These are phyloP conservation scores for Strix aluco DNA, from an alignment of 2,113 vertebrate genomes.

Conservation along the genomic window DNA sequence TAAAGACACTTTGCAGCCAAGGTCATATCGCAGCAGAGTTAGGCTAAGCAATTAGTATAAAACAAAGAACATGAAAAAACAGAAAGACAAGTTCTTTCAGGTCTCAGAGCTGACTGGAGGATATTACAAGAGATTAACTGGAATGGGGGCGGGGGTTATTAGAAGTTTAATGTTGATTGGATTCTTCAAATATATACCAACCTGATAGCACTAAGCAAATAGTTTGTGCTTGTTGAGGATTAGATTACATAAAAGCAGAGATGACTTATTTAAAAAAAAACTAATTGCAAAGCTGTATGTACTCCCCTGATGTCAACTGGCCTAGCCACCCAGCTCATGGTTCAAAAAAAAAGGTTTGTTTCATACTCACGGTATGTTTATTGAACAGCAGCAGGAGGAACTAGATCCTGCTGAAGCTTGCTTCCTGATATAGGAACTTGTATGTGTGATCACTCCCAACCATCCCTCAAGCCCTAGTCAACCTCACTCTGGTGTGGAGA, in stretches of 20 bases:
- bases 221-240: not conserved
- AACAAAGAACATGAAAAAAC: not conserved
- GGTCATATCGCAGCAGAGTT: not conserved
- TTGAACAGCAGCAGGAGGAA: not conserved
- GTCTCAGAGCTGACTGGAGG: not conserved
- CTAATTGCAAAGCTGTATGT: not conserved
- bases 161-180: not conserved
- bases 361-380: no score
- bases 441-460: not conserved
- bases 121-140: not conserved
- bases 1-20: not conserved
- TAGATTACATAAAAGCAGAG: not conserved
- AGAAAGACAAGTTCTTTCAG: not conserved
- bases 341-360: not conserved
- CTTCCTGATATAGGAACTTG: not conserved
- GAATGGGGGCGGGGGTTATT: accelerated
- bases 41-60: not conserved
- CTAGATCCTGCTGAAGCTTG: not conserved
- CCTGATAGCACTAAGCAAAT: not conserved
- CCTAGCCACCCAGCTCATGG: not conserved
- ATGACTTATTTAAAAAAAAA: not conserved
- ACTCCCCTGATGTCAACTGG: not conserved
- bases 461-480: not conserved
- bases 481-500: not conserved
- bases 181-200: not conserved